Conservation (phyloP, 2,888 invertebrate species). For the Athrips mouffetella region DNA sequence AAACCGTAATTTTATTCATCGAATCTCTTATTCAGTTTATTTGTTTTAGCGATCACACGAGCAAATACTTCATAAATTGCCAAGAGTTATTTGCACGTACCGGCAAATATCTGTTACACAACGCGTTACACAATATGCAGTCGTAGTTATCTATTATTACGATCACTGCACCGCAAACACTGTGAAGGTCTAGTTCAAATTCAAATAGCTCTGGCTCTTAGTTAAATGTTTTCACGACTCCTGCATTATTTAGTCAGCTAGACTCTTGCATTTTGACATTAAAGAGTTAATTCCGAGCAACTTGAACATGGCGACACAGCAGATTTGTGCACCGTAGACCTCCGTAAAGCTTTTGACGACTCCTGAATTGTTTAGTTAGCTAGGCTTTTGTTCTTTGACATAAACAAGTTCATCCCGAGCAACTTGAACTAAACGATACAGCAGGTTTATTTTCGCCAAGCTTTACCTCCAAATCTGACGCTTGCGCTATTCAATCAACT, state of each 20-base stretch:
- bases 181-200: conserved; percentile 34
- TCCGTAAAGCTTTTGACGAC: conserved; percentile 8
- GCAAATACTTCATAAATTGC: not conserved
- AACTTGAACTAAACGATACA: not conserved
- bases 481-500: too few species aligned
- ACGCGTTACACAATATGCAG: conserved; percentile 41
- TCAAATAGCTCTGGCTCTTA: conserved; percentile 26
- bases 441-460: conserved; percentile 3
- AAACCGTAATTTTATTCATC: conserved; percentile 5
- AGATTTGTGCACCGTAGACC: not conserved
- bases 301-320: too few species aligned
- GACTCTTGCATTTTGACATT: not conserved
- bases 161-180: conserved; percentile 39
- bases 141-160: conserved; percentile 38
- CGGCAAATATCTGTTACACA: conserved; percentile 38
- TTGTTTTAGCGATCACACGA: conserved; percentile 1
- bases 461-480: not conserved
- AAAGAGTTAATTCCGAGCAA: not conserved
- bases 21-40: conserved; percentile 1
- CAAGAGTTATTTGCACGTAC: conserved; percentile 29
- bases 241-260: not conserved
- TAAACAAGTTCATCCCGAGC: conserved; percentile 1
- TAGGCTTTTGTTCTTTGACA: conserved; percentile 2
- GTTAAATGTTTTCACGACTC: conserved; percentile 7
- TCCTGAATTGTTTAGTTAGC: conserved; percentile 1